Evolutionary conservation across 1,140 invertebrate species (phyloP).

Genomic region (Ostrea edulis): DNA sequence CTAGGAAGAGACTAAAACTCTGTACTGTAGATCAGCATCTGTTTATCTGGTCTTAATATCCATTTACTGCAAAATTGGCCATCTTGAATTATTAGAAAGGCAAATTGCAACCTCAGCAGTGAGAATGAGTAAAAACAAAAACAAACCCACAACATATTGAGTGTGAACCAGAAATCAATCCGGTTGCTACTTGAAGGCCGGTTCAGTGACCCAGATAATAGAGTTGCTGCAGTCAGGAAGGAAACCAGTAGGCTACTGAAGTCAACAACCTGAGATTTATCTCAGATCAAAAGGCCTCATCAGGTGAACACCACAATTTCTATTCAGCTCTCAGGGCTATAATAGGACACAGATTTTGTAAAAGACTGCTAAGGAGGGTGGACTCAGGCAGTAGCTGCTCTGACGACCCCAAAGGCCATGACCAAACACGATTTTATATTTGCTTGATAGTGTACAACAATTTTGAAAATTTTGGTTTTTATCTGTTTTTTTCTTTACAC

Average conservation of each 20-base stretch:
- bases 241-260: slow-evolving; percentile 17
- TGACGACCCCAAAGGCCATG: not conserved
- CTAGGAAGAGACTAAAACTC: too few species aligned
- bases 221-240: not conserved
- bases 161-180: not conserved
- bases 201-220: slow-evolving; percentile 20
- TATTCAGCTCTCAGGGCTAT: not conserved
- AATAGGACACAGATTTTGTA: not conserved
- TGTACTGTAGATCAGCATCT: too few species aligned
- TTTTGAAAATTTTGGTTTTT: too few species aligned
- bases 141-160: not conserved
- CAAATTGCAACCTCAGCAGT: not conserved
- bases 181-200: not conserved
- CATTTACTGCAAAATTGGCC: too few species aligned
- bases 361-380: not conserved
- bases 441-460: too few species aligned
- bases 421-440: not conserved
- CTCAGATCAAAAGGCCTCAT: not conserved
- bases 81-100: too few species aligned
- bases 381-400: too few species aligned
- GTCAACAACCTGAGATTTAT: slow-evolving; percentile 13
- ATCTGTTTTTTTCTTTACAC: too few species aligned
- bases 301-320: not conserved
- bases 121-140: not conserved
- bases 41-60: too few species aligned